Evolutionary conservation across 2,888 invertebrate species (phyloP), one percentile per base, ranked within the genome.

Genomic region (Tipula confusa): DNA sequence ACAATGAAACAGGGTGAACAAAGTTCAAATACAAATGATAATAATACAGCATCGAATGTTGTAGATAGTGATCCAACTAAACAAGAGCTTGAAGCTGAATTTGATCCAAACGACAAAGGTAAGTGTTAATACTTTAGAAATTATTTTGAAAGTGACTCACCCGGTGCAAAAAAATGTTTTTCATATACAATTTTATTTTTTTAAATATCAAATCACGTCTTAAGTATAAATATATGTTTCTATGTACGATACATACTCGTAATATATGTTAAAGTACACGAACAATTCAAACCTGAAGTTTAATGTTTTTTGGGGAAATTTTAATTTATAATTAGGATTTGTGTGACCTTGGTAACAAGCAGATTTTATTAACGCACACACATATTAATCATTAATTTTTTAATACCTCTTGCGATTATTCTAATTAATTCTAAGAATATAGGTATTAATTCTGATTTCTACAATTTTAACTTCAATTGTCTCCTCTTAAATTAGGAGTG

Each of bases 101-200:
- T 95, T 90, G 91, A 93, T 86, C 92, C 94, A 86, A 95, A 95
- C 89, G 95, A 95, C 90, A 93, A 93, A 92, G 95, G 96, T 95
- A 87, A 87, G 88, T 82, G 33, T 6, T n/a, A 80, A 80, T n/a
- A n/a, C n/a, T n/a, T n/a, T n/a, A n/a, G n/a, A 80, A 9, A 80
- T 64, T 64, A 24, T 24, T 24, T 9, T 64, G 24, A 64, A 64
- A 0, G 24, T 64, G 64, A n/a, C n/a, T 64, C 64, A 24, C 64
- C 64, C 64, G 18, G 24, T 64, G 9, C 9, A 3, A 64, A 64
- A 64, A 18, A 7, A 64, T 64, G 7, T 64, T 43, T 43, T n/a
- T 43, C 15, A n/a, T n/a, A n/a, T 43, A 43, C 6, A 15, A n/a
- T n/a, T n/a, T n/a, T n/a, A n/a, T n/a, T 64, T 24, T 24, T 64